Evolutionary conservation across 1,140 invertebrate genomes (phyloP).

Genomic region (Rhyacophila brunnea): DNA sequence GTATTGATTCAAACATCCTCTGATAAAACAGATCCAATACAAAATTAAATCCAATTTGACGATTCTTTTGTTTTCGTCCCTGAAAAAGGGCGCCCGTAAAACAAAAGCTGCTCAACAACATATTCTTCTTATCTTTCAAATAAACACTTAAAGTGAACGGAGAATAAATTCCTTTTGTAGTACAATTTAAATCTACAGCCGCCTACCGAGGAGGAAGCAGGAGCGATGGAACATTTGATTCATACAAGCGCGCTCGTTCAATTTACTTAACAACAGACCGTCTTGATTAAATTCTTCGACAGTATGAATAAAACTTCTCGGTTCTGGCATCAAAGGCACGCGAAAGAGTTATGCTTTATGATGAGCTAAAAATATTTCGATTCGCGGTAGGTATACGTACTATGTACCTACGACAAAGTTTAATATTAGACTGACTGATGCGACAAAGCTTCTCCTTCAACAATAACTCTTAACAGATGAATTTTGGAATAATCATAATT

Average conservation of each 20-base stretch:
- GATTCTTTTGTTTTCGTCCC: background rate
- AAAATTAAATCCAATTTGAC: background rate
- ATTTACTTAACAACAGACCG: background rate
- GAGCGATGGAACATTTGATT: background rate
- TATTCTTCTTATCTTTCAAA: background rate
- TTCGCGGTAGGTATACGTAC: too few relatives aligned
- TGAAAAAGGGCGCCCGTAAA: background rate
- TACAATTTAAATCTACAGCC: constrained; percentile 2
- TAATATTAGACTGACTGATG: too few relatives aligned
- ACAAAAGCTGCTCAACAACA: background rate
- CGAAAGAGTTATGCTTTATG: too few relatives aligned
- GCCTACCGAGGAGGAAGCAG: background rate
- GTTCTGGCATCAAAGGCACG: background rate
- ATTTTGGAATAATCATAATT: too few relatives aligned
- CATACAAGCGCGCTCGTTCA: background rate
- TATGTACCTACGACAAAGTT: too few relatives aligned
- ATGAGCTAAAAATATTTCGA: too few relatives aligned
- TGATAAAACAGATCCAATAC: too few relatives aligned
- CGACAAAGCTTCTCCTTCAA: too few relatives aligned
- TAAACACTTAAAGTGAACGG: constrained; percentile 4
- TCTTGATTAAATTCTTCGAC: constrained; percentile 16
- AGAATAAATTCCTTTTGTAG: constrained; percentile 3
- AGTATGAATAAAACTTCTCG: background rate
- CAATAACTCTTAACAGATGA: too few relatives aligned
- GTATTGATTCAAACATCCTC: too few relatives aligned